Conservation (phyloP, 2,888 invertebrate species). For the Hyalella azteca region DNA sequence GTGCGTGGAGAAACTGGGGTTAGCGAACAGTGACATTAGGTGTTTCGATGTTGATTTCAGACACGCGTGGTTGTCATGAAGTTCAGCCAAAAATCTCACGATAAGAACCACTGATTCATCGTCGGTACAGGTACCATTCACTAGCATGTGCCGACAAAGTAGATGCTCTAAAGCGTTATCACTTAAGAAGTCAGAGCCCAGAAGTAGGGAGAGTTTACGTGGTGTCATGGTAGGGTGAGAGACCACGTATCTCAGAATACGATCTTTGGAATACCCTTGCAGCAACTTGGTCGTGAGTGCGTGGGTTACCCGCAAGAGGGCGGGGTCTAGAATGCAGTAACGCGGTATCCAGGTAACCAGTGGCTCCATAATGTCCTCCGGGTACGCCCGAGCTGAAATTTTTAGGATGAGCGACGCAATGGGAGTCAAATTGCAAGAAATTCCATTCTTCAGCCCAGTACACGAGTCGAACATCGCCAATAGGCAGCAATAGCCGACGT, state of each 20-base stretch:
- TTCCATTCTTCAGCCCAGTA: slow-evolving; percentile 44
- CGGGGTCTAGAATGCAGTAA: background rate
- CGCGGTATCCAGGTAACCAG: background rate
- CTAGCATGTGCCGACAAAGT: background rate
- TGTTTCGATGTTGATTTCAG: slow-evolving; percentile 40
- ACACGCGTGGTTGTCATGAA: slow-evolving; percentile 26
- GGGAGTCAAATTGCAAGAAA: slow-evolving; percentile 41
- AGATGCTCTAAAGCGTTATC: background rate
- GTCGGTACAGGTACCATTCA: background rate
- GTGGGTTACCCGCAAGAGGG: background rate
- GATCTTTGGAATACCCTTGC: background rate
- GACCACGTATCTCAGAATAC: slow-evolving; percentile 5
- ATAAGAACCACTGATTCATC: background rate
- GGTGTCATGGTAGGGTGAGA: background rate
- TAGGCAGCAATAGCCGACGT: slow-evolving; percentile 44
- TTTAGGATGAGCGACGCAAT: slow-evolving; percentile 44
- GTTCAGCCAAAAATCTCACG: background rate
- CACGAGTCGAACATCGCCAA: slow-evolving; percentile 45
- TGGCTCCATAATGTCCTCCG: background rate
- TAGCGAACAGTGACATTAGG: slow-evolving; percentile 46
- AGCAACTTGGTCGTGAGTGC: background rate
- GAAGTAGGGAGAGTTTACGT: background rate
- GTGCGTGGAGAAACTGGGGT: slow-evolving; percentile 45
- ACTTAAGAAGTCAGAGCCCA: background rate
- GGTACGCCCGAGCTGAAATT: background rate